These are phyloP conservation scores for Petrophora chlorosata DNA, from an alignment of 2,888 invertebrate genomes.

Conservation along the genomic window DNA sequence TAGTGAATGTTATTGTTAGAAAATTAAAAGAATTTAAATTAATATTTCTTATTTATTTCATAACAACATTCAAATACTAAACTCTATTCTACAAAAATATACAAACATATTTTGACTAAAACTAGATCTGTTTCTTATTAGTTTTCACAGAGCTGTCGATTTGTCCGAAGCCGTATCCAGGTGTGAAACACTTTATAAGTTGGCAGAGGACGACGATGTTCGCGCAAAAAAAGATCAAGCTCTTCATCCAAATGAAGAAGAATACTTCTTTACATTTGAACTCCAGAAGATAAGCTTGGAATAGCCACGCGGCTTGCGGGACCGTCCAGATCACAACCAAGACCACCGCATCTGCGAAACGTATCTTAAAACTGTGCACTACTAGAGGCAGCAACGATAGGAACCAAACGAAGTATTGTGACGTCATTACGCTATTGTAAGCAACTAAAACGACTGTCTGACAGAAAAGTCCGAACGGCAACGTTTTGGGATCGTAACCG, in stretches of 20 bases:
- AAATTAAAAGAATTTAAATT: conserved; percentile 56
- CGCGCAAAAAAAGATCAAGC: conserved; percentile 91
- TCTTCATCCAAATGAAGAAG: conserved; percentile 91
- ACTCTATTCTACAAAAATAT: conserved; percentile 30
- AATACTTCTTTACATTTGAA: conserved; percentile 94
- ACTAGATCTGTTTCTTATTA: conserved; percentile 13
- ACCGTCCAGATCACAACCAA: conserved; percentile 85
- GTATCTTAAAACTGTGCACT: conserved; percentile 86
- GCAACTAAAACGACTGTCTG: conserved; percentile 95
- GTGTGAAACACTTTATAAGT: conserved; percentile 73
- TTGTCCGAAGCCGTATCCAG: conserved; percentile 62
- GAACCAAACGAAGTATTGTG: conserved; percentile 99
- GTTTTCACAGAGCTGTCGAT: conserved; percentile 12
- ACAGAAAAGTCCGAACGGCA: conserved; percentile 92
- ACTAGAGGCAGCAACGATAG: conserved; percentile 93
- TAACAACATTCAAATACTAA: conserved; percentile 34
- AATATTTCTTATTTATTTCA: conserved; percentile 38
- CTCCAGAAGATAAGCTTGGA: conserved; percentile 95
- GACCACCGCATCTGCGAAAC: conserved; percentile 72
- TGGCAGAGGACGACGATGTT: conserved; percentile 89
- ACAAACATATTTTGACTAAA: conserved; percentile 26
- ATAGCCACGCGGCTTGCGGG: conserved; percentile 94
- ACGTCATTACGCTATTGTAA: conserved; percentile 98
- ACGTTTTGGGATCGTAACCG: conserved; percentile 86
- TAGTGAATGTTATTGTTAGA: conserved; percentile 56